These are phyloP conservation scores for Lampris megalopsis DNA, from an alignment of 2,113 vertebrate species.

Conservation along the genomic window DNA sequence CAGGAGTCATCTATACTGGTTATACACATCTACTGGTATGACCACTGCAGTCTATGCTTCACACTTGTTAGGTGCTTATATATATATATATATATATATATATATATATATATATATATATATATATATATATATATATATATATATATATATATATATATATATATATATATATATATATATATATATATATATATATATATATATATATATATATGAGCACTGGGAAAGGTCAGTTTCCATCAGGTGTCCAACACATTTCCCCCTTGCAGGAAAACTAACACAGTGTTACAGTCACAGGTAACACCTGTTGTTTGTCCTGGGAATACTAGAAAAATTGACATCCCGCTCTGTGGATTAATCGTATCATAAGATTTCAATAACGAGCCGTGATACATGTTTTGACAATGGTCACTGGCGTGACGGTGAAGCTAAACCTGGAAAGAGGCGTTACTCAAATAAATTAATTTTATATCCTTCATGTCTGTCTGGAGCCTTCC, in stretches of 20 bases:
- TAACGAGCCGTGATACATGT: conserved; percentile 5
- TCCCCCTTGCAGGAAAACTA: background rate
- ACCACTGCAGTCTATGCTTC: background rate
- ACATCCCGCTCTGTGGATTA: background rate
- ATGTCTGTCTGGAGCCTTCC: background rate
- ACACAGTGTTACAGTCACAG: conserved; percentile 22
- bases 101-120: too few species aligned
- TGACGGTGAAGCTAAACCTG: background rate
- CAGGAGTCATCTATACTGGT: conserved; percentile 31
- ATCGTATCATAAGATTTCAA: conserved; percentile 5
- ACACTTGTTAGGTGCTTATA: conserved; percentile 20
- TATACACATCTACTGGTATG: background rate
- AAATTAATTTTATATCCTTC: background rate
- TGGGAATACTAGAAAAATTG: conserved; percentile 17
- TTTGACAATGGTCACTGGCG: background rate
- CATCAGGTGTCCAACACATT: conserved; percentile 18
- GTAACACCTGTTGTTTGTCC: conserved; percentile 30
- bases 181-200: too few species aligned
- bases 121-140: too few species aligned
- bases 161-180: too few species aligned
- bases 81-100: too few species aligned
- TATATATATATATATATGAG: background rate
- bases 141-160: background rate
- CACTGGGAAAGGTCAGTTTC: background rate
- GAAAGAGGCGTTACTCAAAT: background rate